phyloP scores from a whole-genome alignment of 2,113 vertebrate species.

The Cepphus grylle region DNA sequence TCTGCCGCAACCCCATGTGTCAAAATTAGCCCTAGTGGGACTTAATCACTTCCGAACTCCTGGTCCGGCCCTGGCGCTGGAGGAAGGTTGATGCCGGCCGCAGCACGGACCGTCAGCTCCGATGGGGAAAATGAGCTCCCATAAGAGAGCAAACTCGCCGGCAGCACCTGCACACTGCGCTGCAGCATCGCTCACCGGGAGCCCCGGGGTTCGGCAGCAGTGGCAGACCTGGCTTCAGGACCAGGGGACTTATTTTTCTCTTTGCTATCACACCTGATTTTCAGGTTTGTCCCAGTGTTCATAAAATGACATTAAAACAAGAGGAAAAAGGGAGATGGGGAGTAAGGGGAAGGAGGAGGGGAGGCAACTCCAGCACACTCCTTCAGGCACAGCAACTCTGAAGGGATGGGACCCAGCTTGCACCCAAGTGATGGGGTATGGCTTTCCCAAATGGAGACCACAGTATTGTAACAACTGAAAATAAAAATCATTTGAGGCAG shows the following conservation, averaged over 20 bases:
- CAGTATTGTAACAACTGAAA: not conserved
- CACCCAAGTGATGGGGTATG: not conserved
- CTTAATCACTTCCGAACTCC: not conserved
- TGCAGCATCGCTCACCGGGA: not conserved
- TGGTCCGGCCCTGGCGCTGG: accelerated
- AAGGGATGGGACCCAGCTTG: not conserved
- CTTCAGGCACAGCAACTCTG: not conserved
- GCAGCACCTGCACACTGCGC: not conserved
- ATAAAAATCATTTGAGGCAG: not conserved
- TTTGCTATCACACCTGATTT: not conserved
- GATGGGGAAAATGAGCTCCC: slow-evolving; percentile 34
- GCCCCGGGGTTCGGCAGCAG: not conserved
- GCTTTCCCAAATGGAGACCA: not conserved
- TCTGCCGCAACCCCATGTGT: not conserved
- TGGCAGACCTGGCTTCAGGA: not conserved
- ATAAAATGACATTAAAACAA: not conserved
- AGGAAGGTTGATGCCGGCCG: not conserved
- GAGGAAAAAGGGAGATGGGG: not conserved
- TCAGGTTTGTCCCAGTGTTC: slow-evolving; percentile 18
- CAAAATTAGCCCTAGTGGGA: not conserved
- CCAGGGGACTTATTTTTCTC: not conserved
- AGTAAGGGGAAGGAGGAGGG: not conserved
- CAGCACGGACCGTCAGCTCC: not conserved
- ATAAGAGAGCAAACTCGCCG: not conserved
- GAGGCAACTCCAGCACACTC: not conserved